phyloP scores from a whole-genome alignment of 2,113 vertebrate species.

The Pterophyllum scalare region DNA sequence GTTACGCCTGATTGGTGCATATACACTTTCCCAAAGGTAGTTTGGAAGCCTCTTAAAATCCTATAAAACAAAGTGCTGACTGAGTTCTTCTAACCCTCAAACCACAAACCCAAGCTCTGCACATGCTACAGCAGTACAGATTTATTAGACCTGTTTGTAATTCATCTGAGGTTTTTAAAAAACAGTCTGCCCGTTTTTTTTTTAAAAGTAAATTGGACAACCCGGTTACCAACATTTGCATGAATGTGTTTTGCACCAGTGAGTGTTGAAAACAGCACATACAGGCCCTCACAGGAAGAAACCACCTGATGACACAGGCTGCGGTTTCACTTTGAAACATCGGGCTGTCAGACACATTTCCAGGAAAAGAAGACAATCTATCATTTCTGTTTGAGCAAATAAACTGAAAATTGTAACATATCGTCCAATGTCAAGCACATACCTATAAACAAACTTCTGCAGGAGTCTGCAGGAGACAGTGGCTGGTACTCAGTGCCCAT shows the following conservation, averaged over 20 bases:
- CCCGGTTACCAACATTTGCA: not conserved
- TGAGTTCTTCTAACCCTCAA: not conserved
- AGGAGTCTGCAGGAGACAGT: slow-evolving; percentile 50
- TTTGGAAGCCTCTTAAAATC: not conserved
- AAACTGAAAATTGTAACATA: too few relatives aligned
- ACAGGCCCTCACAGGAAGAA: not conserved
- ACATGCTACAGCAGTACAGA: not conserved
- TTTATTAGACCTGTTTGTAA: not conserved
- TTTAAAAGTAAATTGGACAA: not conserved
- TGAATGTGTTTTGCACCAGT: not conserved
- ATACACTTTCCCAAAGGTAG: not conserved
- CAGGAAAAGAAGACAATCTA: not conserved
- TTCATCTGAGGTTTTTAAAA: not conserved
- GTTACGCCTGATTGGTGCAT: too few relatives aligned
- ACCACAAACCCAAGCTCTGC: not conserved
- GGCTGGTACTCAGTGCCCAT: slow-evolving; percentile 66
- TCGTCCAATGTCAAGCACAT: not conserved
- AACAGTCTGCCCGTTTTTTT: not conserved
- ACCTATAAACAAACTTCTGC: slow-evolving; percentile 59
- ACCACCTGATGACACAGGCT: not conserved
- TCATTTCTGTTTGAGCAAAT: not conserved
- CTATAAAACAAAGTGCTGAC: not conserved
- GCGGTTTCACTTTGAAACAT: not conserved
- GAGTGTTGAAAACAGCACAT: not conserved
- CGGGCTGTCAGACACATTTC: not conserved